Base-by-base conservation (phyloP, 1,140 invertebrate species). In the Drosophila takahashii region DNA sequence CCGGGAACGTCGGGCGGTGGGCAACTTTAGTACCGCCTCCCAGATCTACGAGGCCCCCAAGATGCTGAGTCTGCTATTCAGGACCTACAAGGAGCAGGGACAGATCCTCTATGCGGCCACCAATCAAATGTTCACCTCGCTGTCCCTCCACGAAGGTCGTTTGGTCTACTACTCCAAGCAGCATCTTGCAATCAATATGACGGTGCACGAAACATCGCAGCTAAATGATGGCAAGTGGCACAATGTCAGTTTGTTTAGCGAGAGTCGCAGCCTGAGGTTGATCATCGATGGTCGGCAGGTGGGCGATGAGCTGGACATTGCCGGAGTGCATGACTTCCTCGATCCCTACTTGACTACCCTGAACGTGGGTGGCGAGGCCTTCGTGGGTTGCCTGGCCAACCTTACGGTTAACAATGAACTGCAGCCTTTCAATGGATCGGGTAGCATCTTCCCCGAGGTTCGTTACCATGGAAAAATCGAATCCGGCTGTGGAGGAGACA, bases 381-480 rank as follows among this genome's bases (percentile, higher is more conserved):
- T 98, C 91, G 95, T 96, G 91, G 98, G 98, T 10, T 99, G 98
- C 81, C 92, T 99, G 36, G 95, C 96, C 0, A 97, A 98, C 84
- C 97, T 99, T 87, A 96, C 95, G 3, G 94, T 99, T 2, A 98
- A 99, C 90, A 96, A 96, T 79, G 96, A 98, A 93, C 93, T 97
- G 41, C 97, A 98, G 92, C 96, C 97, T 0, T 95, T 98, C 90
- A 97, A 96, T 87, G 97, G 97, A 0, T 96, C 96, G 0, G 96
- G 97, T 10, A 96, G 95, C 52, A 95, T 98, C 44, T 97, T 97
- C 67, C 93, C 93, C 16, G 94, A 97, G 50, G 94, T 95, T 0
- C 75, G 95, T 0, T 93, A 93, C 36, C 94, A 94, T 75, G 96
- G 96, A 22, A 96, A 95, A 92, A 94, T 97, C 32, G 93, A 92